Base-by-base conservation (phyloP, 2,113 vertebrate species). In the Pelmatolapia mariae region DNA sequence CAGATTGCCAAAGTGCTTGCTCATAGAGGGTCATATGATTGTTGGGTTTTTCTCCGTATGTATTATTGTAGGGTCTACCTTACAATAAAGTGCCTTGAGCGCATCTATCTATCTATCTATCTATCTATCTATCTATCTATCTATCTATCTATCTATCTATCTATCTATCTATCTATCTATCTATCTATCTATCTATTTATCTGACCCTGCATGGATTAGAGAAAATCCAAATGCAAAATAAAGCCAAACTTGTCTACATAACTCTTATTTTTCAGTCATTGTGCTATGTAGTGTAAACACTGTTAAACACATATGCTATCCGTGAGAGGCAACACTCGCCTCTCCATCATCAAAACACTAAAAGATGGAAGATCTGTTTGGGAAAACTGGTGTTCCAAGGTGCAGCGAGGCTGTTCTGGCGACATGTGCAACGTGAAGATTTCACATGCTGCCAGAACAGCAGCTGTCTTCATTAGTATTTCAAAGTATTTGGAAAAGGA, bases 401-500 rank as follows among this genome's bases (percentile, higher is more conserved):
- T 76, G 71, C 71, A 76, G 40, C 43, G 1, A 76, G 26, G 16
- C 71, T 76, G 16, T 50, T 50, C 43, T 78, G 26, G 26, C 16
- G 3, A 29, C 16, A 78, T 8, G 43, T 76, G 43, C 43, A 76
- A 50, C 4, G 4, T 40, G 36, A 68, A 68, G 63, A 40, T 22
- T 50, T 47, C 16, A 47, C 24, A 47, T 76, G 24, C 40, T 47
- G 13, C 68, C 40, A 73, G 66, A 73, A 73, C 66, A 73, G 66
- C 66, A 26, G 38, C 40, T 26, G 38, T 73, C 38, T 73, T 73
- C 68, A 45, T 73, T 45, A 73, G 38, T 73, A 73, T 19, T 76
- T 50, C 10, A 76, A 50, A 76, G 71, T 13, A 26, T 82, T 45
- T 15, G 33, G 63, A 50, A 81, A 85, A 59, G 59, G 78, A 71